phyloP scores from a whole-genome alignment of 2,797 vertebrate genomes.

The Pangasius sanitwongsei region DNA sequence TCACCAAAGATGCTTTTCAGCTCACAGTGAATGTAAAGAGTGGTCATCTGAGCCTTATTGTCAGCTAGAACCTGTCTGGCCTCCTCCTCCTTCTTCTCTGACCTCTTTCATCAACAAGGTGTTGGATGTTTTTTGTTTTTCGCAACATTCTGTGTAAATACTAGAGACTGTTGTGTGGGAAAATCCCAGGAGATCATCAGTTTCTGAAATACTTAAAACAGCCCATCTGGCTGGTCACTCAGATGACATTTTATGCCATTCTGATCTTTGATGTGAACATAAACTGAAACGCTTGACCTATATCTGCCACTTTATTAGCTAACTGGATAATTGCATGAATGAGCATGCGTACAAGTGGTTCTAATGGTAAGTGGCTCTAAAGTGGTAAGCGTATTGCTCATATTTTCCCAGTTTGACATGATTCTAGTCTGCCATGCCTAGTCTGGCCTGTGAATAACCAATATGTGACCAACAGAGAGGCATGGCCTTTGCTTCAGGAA shows the following conservation, averaged over 20 bases:
- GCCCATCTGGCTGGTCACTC: not conserved
- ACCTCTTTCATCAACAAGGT: not conserved
- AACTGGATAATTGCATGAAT: not conserved
- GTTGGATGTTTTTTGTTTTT: not conserved
- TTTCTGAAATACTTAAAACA: not conserved
- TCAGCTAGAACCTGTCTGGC: not conserved
- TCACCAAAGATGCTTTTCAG: not conserved
- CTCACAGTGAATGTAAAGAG: not conserved
- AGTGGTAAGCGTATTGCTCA: constrained; percentile 1
- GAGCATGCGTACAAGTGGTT: not conserved
- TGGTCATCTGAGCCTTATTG: not conserved
- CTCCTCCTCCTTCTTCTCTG: not conserved
- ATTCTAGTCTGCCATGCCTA: not conserved
- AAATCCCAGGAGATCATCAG: not conserved
- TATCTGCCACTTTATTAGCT: not conserved
- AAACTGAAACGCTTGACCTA: not conserved
- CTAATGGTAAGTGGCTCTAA: not conserved
- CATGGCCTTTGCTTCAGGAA: not conserved
- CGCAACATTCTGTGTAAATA: not conserved
- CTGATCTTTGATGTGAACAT: not conserved
- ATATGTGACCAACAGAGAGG: not conserved
- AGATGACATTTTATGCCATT: not conserved
- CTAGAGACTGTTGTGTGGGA: not conserved
- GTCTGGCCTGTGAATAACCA: not conserved
- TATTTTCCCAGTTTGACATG: not conserved